Conservation (phyloP, 2,113 vertebrate genomes). For the Arizona elegans region DNA sequence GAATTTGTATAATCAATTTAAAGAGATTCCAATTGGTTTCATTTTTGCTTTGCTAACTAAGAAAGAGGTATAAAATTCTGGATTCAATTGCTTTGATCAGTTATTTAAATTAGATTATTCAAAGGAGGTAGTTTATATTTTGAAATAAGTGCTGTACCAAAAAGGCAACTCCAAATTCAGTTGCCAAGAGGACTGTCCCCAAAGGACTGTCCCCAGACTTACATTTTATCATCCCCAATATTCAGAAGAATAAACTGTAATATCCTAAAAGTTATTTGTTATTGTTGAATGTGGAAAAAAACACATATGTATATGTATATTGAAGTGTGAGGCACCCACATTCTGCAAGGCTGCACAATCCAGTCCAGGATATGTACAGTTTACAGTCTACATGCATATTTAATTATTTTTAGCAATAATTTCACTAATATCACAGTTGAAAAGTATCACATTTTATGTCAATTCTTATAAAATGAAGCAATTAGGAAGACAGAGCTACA, state of each 20-base stretch:
- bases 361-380: not conserved
- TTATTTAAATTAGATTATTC: conserved; percentile 27
- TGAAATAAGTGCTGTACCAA: conserved; percentile 13
- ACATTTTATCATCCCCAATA: not conserved
- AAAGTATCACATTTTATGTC: not conserved
- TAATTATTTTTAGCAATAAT: not conserved
- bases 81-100: conserved; percentile 38
- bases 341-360: not conserved
- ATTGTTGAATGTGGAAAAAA: not conserved
- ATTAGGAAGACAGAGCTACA: not conserved
- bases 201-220: not conserved
- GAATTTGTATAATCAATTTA: conserved; percentile 19
- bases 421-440: not conserved
- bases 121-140: conserved; percentile 30
- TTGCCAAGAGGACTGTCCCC: conserved; percentile 23
- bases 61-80: not conserved
- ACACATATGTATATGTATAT: not conserved
- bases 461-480: not conserved
- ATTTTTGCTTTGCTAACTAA: conserved; percentile 20
- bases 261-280: not conserved
- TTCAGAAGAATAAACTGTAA: not conserved
- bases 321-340: not conserved
- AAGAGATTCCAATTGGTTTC: conserved; percentile 21
- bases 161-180: conserved; percentile 23
- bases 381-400: not conserved